These are phyloP conservation scores for Eulemur mongoz DNA, from an alignment of 2,797 vertebrate genomes.

Conservation along the genomic window DNA sequence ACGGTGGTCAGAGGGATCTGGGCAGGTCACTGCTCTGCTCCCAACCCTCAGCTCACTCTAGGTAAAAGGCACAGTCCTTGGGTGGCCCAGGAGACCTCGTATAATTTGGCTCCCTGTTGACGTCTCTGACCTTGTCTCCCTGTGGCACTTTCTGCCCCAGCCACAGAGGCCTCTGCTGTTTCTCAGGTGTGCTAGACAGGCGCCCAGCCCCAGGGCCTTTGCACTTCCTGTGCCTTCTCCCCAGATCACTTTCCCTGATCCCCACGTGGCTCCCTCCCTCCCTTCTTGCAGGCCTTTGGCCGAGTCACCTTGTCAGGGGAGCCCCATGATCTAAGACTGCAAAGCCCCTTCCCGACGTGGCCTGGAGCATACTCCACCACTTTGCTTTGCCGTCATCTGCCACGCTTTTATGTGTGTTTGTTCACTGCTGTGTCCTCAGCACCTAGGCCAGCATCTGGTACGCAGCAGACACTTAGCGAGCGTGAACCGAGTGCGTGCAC, in stretches of 20 bases:
- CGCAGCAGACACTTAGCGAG: neutral
- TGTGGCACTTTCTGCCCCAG: neutral
- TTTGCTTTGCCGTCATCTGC: neutral
- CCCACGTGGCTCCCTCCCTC: neutral
- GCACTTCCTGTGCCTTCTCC: neutral
- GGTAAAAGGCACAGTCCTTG: neutral
- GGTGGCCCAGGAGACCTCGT: accelerated
- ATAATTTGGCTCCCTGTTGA: neutral
- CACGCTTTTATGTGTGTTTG: accelerated
- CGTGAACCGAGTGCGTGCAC: accelerated
- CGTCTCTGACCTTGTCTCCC: neutral
- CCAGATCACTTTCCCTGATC: neutral
- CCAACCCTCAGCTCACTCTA: neutral
- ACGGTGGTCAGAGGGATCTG: neutral
- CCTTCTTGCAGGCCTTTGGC: neutral
- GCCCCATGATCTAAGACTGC: neutral
- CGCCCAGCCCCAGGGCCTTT: neutral
- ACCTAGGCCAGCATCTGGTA: neutral
- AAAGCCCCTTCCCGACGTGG: neutral
- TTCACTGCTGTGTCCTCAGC: neutral
- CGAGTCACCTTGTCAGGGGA: neutral
- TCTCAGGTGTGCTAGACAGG: neutral
- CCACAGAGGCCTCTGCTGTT: neutral
- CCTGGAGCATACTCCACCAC: neutral
- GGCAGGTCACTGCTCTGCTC: neutral